phyloP scores from a whole-genome alignment of 2,888 invertebrate genomes.

The Hydropsyche betteni region DNA sequence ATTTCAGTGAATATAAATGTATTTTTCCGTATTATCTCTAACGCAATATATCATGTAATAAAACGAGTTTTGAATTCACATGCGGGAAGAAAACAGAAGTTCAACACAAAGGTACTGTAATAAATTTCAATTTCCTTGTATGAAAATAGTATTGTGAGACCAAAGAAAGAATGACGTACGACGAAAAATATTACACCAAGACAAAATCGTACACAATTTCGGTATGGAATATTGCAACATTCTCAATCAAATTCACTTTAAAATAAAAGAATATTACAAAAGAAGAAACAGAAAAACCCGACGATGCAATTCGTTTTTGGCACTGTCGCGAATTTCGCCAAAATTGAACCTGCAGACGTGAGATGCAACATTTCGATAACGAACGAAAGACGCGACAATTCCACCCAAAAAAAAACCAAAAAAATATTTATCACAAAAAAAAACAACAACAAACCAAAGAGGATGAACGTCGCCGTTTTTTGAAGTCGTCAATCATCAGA shows the following conservation, averaged over 20 bases:
- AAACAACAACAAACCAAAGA: background rate
- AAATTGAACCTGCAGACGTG: conserved; percentile 19
- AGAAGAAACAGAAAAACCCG: background rate
- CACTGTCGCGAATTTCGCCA: conserved; percentile 18
- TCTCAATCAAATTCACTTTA: background rate
- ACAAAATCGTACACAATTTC: too few species aligned
- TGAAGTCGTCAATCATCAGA: too few species aligned
- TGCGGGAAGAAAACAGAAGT: conserved; percentile 18
- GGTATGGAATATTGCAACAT: background rate
- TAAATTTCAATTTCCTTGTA: conserved; percentile 23
- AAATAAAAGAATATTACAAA: too few species aligned
- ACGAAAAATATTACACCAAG: conserved; percentile 2
- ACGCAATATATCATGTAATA: too few species aligned
- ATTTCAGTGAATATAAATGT: too few species aligned
- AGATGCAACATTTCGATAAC: background rate
- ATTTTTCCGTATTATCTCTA: too few species aligned
- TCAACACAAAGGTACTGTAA: conserved; percentile 7
- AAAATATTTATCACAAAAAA: background rate
- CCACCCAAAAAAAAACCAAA: background rate
- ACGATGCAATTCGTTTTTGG: conserved; percentile 32
- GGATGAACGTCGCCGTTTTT: too few species aligned
- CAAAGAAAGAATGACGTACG: conserved; percentile 13
- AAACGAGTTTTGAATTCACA: background rate
- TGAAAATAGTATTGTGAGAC: conserved; percentile 9
- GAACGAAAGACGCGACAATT: too few species aligned